phyloP scores from a whole-genome alignment of 2,888 invertebrate genomes.

The Alviniconcha strummeri region DNA sequence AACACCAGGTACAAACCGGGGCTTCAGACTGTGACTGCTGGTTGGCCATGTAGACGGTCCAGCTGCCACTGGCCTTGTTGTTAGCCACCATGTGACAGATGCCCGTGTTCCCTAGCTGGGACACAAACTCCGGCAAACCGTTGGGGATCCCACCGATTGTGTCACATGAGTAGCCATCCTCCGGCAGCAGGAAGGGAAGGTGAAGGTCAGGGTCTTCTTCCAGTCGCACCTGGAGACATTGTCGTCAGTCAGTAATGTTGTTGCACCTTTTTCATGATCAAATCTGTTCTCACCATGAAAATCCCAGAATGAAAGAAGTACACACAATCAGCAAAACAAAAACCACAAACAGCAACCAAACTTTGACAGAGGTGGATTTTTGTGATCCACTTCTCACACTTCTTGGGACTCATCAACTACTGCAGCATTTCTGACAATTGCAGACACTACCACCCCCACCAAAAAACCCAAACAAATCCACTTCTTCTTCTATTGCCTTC shows the following conservation, averaged over 20 bases:
- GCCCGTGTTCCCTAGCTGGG: conserved; percentile 75
- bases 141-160: conserved; percentile 92
- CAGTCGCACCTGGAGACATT: conserved; percentile 78
- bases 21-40: conserved; percentile 26
- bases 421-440: no score
- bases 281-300: no score
- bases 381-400: no score
- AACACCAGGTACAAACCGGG: background rate
- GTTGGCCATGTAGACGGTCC: conserved; percentile 92
- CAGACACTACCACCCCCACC: no score
- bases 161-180: conserved; percentile 98
- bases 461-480: no score
- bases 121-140: conserved; percentile 75
- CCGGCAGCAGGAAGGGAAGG: conserved; percentile 93
- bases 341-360: no score
- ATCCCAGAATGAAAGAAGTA: no score
- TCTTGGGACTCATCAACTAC: no score
- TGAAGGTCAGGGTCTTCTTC: conserved; percentile 91
- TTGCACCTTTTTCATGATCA: no score
- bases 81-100: conserved; percentile 93
- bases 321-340: no score
- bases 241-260: background rate
- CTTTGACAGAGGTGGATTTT: no score
- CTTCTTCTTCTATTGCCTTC: no score
- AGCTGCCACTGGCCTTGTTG: conserved; percentile 91